Evolutionary conservation across 2,888 invertebrate species (phyloP), one percentile per base, ranked within the genome.

Genomic region (Euplagia quadripunctaria): DNA sequence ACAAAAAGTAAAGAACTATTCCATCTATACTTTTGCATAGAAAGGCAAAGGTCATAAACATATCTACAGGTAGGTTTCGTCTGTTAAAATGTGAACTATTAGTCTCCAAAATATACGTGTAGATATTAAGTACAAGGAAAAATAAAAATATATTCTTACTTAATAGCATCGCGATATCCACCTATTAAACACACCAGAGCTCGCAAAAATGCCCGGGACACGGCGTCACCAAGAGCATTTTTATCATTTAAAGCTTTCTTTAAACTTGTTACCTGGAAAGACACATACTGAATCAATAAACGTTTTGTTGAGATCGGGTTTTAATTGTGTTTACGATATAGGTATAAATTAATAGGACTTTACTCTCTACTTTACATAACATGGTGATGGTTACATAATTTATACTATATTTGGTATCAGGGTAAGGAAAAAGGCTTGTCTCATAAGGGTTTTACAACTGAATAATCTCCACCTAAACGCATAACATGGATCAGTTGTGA

Each of bases 111-210:
- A 31, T 31, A 31, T 46, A 46, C 43, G 4, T 46, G 43, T 46
- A 46, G 8, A 6, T 14, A 14, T 20, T 31, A 31, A 61, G 20
- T 20, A 20, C 61, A 14, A n/a, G 11, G 52, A 55, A 52, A 14
- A 68, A 64, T 51, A 64, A 20, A 68, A 64, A 41, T 66, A 20
- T 51, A 61, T 68, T 79, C 88, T 89, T 88, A 97, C 91, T 97
- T 97, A 65, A 99, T 97, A 49, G 99, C 99, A 92, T 99, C 99
- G 79, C 98, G 96, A 92, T 99, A 99, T 79, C 99, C 98, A 68
- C 99, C 99, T 86, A 99, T 99, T 72, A 99, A 96, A 91, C 98
- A 98, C 16, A 99, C 99, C 82, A 99, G 96, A 14, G 99, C 98
- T 76, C 98, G 96, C 72, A 99, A 96, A 94, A 99, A 99, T 66